A percentile compares a stretch with the other conserved stretches of the same genome.
phyloP scores from a whole-genome alignment of 1,140 invertebrate species.

The Euura saliciscinereae region DNA sequence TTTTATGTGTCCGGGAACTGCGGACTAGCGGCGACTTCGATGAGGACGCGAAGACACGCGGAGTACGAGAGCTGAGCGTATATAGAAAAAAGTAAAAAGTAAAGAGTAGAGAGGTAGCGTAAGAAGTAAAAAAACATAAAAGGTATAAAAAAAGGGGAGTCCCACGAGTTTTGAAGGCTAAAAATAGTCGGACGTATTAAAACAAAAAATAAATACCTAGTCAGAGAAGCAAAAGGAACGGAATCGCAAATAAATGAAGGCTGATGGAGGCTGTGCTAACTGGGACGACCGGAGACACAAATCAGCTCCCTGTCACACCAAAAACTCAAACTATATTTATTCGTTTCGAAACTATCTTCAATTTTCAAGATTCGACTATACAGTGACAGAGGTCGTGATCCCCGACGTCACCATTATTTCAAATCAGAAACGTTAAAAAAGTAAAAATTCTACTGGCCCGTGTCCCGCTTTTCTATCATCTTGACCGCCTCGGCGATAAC shows the following conservation, averaged over 20 bases:
- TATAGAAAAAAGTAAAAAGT: no score
- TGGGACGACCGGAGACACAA: slow-evolving; percentile 6
- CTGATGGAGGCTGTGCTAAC: slow-evolving; percentile 1
- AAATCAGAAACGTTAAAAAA: no score
- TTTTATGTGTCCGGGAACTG: slow-evolving; percentile 7
- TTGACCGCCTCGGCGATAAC: no score
- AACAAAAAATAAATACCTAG: not conserved
- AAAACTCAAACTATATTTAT: not conserved
- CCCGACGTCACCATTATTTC: not conserved
- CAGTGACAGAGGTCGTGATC: slow-evolving; percentile 2
- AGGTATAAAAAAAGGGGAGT: not conserved
- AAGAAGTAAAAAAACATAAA: not conserved
- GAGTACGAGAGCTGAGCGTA: no score
- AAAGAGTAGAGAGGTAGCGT: no score
- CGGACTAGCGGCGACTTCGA: not conserved
- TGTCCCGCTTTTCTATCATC: no score
- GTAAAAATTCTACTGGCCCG: no score
- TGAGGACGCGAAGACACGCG: no score
- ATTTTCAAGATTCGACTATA: no score
- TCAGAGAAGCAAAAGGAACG: not conserved
- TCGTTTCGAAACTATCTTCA: not conserved
- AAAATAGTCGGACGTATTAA: not conserved
- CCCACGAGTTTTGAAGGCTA: not conserved
- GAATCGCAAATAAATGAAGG: slow-evolving; percentile 4
- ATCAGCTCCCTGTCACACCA: not conserved